Evolutionary conservation across 35 echinoderm and acorn worm species (phyloP), one percentile per base, ranked within the genome.

Genomic region (Apostichopus japonicus): DNA sequence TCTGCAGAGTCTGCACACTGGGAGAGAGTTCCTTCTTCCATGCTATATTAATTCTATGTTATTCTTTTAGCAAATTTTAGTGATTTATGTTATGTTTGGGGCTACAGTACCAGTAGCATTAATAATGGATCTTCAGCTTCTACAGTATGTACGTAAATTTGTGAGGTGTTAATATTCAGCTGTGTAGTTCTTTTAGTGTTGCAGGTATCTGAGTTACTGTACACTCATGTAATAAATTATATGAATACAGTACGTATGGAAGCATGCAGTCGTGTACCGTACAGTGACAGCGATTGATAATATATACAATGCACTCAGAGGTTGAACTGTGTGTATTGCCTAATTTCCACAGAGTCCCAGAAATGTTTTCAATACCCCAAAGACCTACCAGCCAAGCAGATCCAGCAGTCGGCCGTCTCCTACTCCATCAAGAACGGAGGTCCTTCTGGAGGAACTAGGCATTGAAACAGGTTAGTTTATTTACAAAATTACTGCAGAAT

Each of bases 291-390:
- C 19, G 5, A 67, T 67, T 67, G 63, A 67, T 67, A 19, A 19
- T 67, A 67, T 67, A 67, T 67, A 67, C 77, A 15, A 24, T 80
- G 25, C 23, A 22, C 5, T 5, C 5, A n/a, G 33, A 83, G 51
- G 19, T 14, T 15, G 17, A 83, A 55, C 1, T 56, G 52, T 15
- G 15, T 6, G n/a, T 54, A n/a, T 10, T 44, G 33, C 33, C 33
- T 44, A 3, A 44, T 44, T 44, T 44, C 78, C 25, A 24, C 63
- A 87, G 86, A 87, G 86, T 58, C 86, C 86, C 5, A 87, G 86
- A 87, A 87, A 87, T 87, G 84, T 91, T 53, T 96, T 96, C 93
- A 88, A 96, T 70, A 96, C 95, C 9, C 95, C 95, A 7, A 96
- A 96, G 78, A 96, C 92, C 15, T 96, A 92, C 95, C 89, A 77